These are phyloP conservation scores for Barypeithes pellucidus DNA, from an alignment of 2,888 invertebrate species.

Conservation along the genomic window DNA sequence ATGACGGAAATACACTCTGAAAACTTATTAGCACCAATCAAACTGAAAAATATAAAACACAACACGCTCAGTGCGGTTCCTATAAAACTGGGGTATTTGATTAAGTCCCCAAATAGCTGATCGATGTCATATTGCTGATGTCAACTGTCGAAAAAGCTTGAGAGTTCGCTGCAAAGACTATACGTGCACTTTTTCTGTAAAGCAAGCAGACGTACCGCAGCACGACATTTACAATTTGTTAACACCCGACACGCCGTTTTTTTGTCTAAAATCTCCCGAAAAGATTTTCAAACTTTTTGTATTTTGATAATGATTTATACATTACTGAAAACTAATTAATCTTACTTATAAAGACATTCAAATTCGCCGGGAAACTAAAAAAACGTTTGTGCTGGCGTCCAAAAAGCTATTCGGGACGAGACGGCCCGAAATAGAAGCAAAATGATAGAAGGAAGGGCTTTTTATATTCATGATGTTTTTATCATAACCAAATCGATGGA, in stretches of 20 bases:
- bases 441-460: constrained; percentile 38
- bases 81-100: too few relatives aligned
- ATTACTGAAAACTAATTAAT: constrained; percentile 41
- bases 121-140: too few relatives aligned
- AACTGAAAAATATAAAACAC: too few relatives aligned
- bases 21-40: too few relatives aligned
- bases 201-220: too few relatives aligned
- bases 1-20: too few relatives aligned
- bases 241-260: constrained; percentile 17
- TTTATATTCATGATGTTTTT: constrained; percentile 49
- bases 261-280: constrained; percentile 25
- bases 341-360: constrained; percentile 44
- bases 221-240: constrained; percentile 19
- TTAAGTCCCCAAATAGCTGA: too few relatives aligned
- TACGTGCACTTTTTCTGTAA: too few relatives aligned
- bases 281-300: constrained; percentile 38
- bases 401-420: constrained; percentile 32
- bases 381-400: constrained; percentile 32
- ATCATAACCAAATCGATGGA: constrained; percentile 18
- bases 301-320: constrained; percentile 43
- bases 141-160: too few relatives aligned
- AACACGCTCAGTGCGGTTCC: too few relatives aligned
- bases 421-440: constrained; percentile 8
- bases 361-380: constrained; percentile 42
- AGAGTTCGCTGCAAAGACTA: too few relatives aligned